Conservation (phyloP, 2,113 vertebrate species). For the Sterna hirundo region DNA sequence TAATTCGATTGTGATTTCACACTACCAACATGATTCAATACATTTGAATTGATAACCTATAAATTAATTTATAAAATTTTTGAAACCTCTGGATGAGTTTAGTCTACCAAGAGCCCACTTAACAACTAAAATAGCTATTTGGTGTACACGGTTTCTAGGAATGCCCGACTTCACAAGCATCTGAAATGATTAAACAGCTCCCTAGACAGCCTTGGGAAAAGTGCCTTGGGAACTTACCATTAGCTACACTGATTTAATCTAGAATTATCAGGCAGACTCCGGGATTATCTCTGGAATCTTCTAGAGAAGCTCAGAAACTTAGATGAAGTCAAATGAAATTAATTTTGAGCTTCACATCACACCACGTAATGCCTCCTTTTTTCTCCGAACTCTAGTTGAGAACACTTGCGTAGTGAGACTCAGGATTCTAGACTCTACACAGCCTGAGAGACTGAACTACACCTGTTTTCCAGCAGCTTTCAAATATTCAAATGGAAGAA, state of each 20-base stretch:
- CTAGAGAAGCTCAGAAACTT: not conserved
- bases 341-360: not conserved
- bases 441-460: not conserved
- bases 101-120: too few species aligned
- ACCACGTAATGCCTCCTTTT: not conserved
- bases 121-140: not conserved
- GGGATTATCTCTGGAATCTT: not conserved
- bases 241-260: not conserved
- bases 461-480: not conserved
- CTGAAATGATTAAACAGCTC: not conserved
- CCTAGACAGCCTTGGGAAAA: not conserved
- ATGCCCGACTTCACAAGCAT: not conserved
- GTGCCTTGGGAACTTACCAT: not conserved
- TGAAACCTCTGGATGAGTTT: not conserved
- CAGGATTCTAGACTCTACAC: not conserved
- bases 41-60: not conserved
- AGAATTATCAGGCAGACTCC: not conserved
- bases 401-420: not conserved
- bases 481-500: not conserved
- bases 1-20: not conserved
- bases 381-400: not conserved
- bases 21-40: not conserved
- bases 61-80: not conserved
- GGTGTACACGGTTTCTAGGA: not conserved
- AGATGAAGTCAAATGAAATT: not conserved